phyloP scores from a whole-genome alignment of 2,113 vertebrate species.

The Pterophyllum scalare region DNA sequence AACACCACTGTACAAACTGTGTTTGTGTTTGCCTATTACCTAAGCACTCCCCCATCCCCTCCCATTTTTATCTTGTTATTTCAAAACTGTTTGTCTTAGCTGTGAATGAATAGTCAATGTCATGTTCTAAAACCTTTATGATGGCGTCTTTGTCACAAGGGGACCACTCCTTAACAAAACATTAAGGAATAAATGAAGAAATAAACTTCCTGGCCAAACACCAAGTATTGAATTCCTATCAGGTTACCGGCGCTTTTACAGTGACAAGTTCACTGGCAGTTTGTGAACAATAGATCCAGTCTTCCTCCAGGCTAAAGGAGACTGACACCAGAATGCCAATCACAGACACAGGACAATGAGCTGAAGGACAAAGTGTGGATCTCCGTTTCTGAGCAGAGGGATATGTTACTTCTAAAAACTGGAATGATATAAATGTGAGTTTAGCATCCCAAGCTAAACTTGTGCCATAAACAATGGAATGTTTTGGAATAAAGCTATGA shows the following conservation, averaged over 20 bases:
- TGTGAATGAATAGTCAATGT: constrained; percentile 78
- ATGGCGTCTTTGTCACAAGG: constrained; percentile 74
- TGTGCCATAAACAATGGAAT: neutral
- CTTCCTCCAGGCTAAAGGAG: constrained; percentile 42
- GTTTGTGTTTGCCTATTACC: constrained; percentile 86
- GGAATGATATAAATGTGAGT: neutral
- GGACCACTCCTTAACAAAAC: constrained; percentile 81
- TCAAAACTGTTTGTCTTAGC: constrained; percentile 82
- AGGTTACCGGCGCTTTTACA: constrained; percentile 50
- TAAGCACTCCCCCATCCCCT: constrained; percentile 69
- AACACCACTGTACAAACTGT: constrained; percentile 83
- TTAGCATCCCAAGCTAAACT: neutral
- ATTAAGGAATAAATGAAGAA: constrained; percentile 81
- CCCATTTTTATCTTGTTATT: constrained; percentile 83
- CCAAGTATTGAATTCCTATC: constrained; percentile 71
- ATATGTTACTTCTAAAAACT: neutral
- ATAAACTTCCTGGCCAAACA: constrained; percentile 80
- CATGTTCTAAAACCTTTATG: constrained; percentile 69
- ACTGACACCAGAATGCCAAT: constrained; percentile 49
- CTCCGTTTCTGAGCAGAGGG: neutral
- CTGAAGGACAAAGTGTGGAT: constrained; percentile 29
- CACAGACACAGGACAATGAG: constrained; percentile 20
- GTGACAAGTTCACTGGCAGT: constrained; percentile 61
- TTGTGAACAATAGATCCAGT: constrained; percentile 69
- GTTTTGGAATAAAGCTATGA: neutral